Conservation (phyloP, 2,888 invertebrate genomes). For the Noctua fimbriata region DNA sequence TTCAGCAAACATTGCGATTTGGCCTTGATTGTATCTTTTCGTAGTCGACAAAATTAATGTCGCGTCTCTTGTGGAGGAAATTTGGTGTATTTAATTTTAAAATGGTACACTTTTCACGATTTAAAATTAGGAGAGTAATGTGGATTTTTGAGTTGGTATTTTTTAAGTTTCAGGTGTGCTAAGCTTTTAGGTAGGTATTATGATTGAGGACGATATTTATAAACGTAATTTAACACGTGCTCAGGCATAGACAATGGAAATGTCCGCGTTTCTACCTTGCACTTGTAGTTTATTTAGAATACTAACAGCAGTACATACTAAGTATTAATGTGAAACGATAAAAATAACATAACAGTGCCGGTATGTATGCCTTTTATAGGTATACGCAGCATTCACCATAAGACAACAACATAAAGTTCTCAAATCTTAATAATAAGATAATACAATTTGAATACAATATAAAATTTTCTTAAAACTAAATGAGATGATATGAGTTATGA, state of each 20-base stretch:
- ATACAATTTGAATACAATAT: no score
- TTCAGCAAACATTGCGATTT: constrained; percentile 27
- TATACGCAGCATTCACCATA: no score
- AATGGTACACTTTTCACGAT: not conserved
- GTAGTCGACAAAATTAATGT: constrained; percentile 29
- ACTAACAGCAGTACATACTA: no score
- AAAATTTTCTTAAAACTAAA: not conserved
- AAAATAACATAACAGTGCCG: no score
- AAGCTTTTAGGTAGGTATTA: not conserved
- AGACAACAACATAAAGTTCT: no score
- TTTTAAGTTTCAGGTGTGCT: not conserved
- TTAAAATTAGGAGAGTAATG: not conserved
- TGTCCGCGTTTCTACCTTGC: not conserved
- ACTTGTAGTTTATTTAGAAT: not conserved
- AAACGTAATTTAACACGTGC: not conserved
- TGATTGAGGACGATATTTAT: not conserved
- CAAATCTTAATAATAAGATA: no score
- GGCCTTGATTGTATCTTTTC: constrained; percentile 44
- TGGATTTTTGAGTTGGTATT: not conserved
- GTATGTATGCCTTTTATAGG: no score
- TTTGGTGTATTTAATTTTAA: not conserved
- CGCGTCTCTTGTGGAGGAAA: constrained; percentile 2
- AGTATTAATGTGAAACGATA: no score
- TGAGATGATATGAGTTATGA: no score
- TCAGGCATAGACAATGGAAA: not conserved